Conservation (phyloP, 2,888 invertebrate genomes). For the Eudasyphora cyanicolor region DNA sequence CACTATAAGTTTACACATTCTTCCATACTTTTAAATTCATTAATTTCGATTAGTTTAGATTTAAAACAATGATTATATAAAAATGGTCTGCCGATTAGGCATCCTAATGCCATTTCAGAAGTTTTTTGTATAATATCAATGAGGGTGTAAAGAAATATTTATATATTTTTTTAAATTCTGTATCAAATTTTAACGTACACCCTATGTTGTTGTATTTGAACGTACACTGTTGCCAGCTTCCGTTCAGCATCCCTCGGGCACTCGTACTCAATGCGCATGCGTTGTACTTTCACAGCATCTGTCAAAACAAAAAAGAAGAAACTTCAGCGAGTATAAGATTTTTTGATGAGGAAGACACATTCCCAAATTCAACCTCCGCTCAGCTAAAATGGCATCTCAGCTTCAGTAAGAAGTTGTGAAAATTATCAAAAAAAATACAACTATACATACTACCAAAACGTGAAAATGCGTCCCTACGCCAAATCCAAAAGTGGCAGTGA, state of each 20-base stretch:
- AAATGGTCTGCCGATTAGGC: too few species aligned
- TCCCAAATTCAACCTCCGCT: not conserved
- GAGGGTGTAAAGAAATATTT: too few species aligned
- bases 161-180: too few species aligned
- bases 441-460: not conserved
- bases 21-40: too few species aligned
- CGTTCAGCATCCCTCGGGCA: slow-evolving; percentile 52
- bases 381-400: not conserved
- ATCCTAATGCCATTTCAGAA: too few species aligned
- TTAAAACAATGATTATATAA: too few species aligned
- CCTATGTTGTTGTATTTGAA: too few species aligned
- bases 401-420: not conserved
- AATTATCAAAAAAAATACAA: not conserved
- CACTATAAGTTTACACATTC: too few species aligned
- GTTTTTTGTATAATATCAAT: too few species aligned
- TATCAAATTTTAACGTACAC: too few species aligned
- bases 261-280: slow-evolving; percentile 52
- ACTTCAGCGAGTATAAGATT: not conserved
- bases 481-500: slow-evolving; percentile 72
- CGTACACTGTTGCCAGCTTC: not conserved
- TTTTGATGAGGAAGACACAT: slow-evolving; percentile 10
- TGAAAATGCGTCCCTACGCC: slow-evolving; percentile 72
- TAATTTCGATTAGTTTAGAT: too few species aligned
- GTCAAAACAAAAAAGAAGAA: slow-evolving; percentile 56
- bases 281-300: slow-evolving; percentile 60